Conservation (phyloP, 1,140 invertebrate genomes). For the Hestina assimilis region DNA sequence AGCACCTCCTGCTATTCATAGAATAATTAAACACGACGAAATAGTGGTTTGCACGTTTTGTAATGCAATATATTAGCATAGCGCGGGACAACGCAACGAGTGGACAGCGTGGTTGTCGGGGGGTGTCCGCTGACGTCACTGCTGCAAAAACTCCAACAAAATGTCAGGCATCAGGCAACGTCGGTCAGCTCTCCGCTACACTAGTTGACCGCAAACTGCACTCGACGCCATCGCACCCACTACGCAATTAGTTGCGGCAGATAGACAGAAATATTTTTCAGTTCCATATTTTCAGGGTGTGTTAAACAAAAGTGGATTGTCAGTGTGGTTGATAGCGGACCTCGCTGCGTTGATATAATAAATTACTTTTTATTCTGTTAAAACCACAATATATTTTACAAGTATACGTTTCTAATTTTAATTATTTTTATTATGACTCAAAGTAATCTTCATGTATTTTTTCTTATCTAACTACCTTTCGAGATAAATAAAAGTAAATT, state of each 20-base stretch:
- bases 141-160: conserved; percentile 60
- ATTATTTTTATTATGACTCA: no score
- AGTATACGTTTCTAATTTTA: no score
- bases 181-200: conserved; percentile 26
- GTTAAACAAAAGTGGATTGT: conserved; percentile 20
- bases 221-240: conserved; percentile 42
- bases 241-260: conserved; percentile 28
- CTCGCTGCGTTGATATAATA: background rate
- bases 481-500: no score
- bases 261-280: conserved; percentile 27
- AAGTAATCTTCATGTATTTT: no score
- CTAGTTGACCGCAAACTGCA: conserved; percentile 62
- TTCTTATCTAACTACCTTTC: no score
- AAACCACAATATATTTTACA: no score
- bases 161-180: conserved; percentile 32
- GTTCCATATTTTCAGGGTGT: conserved; percentile 21
- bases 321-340: conserved; percentile 11
- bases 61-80: background rate
- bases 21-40: background rate
- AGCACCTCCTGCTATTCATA: no score
- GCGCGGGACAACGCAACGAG: conserved; percentile 6
- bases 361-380: no score
- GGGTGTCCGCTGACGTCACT: conserved; percentile 34
- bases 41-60: background rate
- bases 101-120: conserved; percentile 35